phyloP scores from a whole-genome alignment of 2,797 vertebrate genomes.

The Pagetopsis macropterus region DNA sequence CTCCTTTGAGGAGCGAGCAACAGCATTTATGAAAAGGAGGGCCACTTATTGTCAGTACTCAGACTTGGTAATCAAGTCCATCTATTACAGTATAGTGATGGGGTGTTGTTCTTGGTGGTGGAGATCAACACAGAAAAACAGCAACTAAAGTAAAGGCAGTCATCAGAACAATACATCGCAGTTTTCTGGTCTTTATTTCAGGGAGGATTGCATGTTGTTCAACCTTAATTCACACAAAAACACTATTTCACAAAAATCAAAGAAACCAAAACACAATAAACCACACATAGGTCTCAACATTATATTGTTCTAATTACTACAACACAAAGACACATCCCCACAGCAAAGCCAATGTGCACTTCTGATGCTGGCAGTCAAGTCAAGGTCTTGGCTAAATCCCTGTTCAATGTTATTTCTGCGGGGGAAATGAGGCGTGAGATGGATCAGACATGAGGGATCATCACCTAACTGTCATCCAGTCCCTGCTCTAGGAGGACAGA shows the following conservation, averaged over 20 bases:
- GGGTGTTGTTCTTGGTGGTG: not conserved
- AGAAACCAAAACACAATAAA: slow-evolving; percentile 1
- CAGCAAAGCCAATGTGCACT: slow-evolving; percentile 46
- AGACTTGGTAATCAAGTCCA: slow-evolving; percentile 35
- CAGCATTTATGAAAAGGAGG: slow-evolving; percentile 6
- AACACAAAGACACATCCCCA: slow-evolving; percentile 5
- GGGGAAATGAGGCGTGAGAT: slow-evolving; percentile 64
- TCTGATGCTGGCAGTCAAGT: slow-evolving; percentile 62
- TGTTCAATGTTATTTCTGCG: slow-evolving; percentile 71
- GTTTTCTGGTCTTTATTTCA: slow-evolving; percentile 24
- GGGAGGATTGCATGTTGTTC: not conserved
- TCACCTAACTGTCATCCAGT: slow-evolving; percentile 66
- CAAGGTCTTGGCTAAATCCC: slow-evolving; percentile 74
- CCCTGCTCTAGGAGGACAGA: slow-evolving; percentile 52
- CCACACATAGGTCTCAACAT: not conserved
- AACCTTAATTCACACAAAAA: not conserved
- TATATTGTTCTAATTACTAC: slow-evolving; percentile 8
- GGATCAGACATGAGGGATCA: slow-evolving; percentile 75
- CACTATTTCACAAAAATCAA: slow-evolving; percentile 10
- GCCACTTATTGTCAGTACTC: slow-evolving; percentile 30
- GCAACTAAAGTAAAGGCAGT: slow-evolving; percentile 6
- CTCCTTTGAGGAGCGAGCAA: slow-evolving; percentile 3
- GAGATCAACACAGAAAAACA: slow-evolving; percentile 25
- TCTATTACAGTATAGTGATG: slow-evolving; percentile 26
- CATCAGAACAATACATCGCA: slow-evolving; percentile 26